These are phyloP conservation scores for Piezodorus guildinii DNA, from an alignment of 1,140 invertebrate genomes.

Conservation along the genomic window DNA sequence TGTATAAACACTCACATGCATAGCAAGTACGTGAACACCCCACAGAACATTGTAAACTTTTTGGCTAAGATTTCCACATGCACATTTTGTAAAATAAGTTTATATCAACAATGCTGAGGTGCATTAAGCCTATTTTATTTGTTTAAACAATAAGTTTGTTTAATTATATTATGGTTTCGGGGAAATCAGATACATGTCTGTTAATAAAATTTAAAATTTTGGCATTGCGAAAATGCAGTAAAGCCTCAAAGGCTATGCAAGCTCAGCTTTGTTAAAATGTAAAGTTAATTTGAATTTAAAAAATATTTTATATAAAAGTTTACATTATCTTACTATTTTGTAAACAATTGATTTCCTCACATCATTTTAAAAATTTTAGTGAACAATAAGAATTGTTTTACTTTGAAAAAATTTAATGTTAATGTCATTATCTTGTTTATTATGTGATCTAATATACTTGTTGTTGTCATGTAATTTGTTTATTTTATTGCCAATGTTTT, in stretches of 20 bases:
- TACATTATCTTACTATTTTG: neutral
- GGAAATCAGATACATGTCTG: neutral
- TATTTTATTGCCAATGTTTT: conserved; percentile 22
- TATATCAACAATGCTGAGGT: conserved; percentile 22
- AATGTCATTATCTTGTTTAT: conserved; percentile 17
- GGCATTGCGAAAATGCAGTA: neutral
- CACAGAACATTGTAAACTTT: conserved; percentile 3
- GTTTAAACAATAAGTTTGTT: conserved; percentile 12
- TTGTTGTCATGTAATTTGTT: conserved; percentile 20
- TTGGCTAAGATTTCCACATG: conserved; percentile 6
- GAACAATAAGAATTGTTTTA: conserved; percentile 9
- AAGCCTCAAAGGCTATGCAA: conserved; percentile 6
- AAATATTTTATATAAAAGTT: conserved; percentile 12
- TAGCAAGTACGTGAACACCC: conserved; percentile 13
- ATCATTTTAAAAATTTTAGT: conserved; percentile 1
- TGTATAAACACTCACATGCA: conserved; percentile 15
- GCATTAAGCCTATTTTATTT: conserved; percentile 23
- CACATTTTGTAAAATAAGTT: conserved; percentile 10
- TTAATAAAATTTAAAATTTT: conserved; percentile 2
- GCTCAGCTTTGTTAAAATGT: conserved; percentile 14
- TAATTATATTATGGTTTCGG: neutral
- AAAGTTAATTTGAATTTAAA: conserved; percentile 1
- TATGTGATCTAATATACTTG: conserved; percentile 14
- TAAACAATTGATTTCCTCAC: conserved; percentile 7
- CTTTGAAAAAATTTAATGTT: conserved; percentile 15